phyloP scores from a whole-genome alignment of 2,888 invertebrate species.

The Drosophila falleni region DNA sequence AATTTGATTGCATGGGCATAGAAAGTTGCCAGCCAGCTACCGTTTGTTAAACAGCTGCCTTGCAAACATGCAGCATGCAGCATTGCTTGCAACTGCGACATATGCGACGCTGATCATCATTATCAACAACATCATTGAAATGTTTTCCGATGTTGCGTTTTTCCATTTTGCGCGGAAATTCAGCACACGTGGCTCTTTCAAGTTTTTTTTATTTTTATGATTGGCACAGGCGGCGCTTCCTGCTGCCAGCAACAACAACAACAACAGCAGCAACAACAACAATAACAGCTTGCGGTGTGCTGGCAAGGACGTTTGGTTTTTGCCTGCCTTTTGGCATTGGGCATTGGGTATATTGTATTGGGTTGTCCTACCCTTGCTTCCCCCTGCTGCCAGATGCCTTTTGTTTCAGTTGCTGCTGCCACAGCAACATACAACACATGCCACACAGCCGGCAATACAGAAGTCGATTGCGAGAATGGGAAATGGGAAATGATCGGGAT shows the following conservation, averaged over 20 bases:
- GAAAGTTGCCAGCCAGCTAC: conserved; percentile 77
- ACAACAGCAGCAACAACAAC: conserved; percentile 1
- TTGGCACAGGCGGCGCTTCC: conserved; percentile 64
- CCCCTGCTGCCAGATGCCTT: conserved; percentile 38
- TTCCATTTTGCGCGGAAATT: conserved; percentile 72
- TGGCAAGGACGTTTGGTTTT: conserved; percentile 72
- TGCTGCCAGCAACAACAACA: conserved; percentile 39
- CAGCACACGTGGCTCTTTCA: conserved; percentile 76
- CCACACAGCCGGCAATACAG: conserved; percentile 67
- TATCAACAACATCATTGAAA: conserved; percentile 47
- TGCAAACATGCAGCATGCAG: conserved; percentile 14
- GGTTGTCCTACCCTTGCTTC: conserved; percentile 39
- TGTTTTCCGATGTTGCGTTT: conserved; percentile 53
- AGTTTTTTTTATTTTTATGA: conserved; percentile 75
- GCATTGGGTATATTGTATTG: too few relatives aligned
- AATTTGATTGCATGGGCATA: conserved; percentile 78
- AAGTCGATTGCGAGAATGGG: conserved; percentile 26
- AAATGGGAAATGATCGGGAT: conserved; percentile 27
- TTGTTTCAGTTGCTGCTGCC: conserved; percentile 52
- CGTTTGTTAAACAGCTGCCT: conserved; percentile 69
- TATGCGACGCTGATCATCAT: conserved; percentile 59
- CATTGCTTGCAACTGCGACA: conserved; percentile 47
- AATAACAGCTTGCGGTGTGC: conserved; percentile 44
- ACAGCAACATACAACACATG: conserved; percentile 51
- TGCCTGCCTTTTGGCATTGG: conserved; percentile 39